A percentile compares a stretch with the other conserved stretches of the same genome.
These are phyloP conservation scores for Ramphastos sulfuratus DNA, from an alignment of 2,113 vertebrate species.

Conservation along the genomic window DNA sequence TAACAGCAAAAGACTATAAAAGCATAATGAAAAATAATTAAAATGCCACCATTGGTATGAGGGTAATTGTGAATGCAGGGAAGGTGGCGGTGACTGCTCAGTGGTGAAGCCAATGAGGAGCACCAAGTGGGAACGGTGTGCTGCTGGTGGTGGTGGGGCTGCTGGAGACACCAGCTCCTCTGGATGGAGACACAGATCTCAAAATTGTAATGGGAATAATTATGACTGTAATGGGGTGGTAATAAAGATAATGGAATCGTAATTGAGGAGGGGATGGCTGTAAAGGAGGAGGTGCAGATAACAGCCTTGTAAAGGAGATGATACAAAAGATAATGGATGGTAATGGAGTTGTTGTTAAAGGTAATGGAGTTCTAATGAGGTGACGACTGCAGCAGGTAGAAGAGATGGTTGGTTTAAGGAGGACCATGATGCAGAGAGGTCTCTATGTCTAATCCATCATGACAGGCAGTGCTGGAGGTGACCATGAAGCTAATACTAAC, in stretches of 20 bases:
- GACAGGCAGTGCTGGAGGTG: slow-evolving; percentile 26
- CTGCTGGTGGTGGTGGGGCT: neutral
- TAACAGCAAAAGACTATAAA: slow-evolving; percentile 17
- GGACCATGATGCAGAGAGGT: slow-evolving; percentile 20
- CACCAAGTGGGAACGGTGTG: neutral
- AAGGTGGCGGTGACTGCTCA: neutral
- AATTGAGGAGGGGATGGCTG: slow-evolving; percentile 75
- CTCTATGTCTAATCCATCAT: neutral
- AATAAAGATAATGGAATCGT: slow-evolving; percentile 76
- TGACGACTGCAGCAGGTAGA: slow-evolving; percentile 20
- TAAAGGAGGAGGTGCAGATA: slow-evolving; percentile 72
- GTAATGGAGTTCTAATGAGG: slow-evolving; percentile 79
- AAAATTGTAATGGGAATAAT: slow-evolving; percentile 73
- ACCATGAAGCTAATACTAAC: slow-evolving; percentile 32
- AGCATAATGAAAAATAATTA: slow-evolving; percentile 43
- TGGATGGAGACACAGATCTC: slow-evolving; percentile 53
- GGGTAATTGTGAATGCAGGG: neutral
- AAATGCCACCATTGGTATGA: neutral
- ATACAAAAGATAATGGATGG: slow-evolving; percentile 71
- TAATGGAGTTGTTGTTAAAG: slow-evolving; percentile 69
- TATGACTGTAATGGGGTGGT: slow-evolving; percentile 72
- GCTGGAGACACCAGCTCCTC: neutral
- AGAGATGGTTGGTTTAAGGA: slow-evolving; percentile 54
- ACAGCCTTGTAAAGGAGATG: slow-evolving; percentile 61
- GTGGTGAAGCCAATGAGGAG: neutral